Base-by-base conservation (phyloP, 1,140 invertebrate species). In the Cecropterus lyciades region DNA sequence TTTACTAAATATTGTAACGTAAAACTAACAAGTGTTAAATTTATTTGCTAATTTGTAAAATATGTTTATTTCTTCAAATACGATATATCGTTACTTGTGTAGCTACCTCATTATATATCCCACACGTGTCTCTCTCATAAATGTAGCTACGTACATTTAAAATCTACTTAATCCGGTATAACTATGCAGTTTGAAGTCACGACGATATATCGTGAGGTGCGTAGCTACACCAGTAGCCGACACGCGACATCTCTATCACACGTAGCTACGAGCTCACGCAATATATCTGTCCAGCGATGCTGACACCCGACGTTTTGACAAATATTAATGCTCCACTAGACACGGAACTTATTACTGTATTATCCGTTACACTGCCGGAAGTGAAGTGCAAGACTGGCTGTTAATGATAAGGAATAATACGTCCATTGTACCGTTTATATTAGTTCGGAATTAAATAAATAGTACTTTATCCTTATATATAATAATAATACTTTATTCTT, bases 311-410 rank as follows among this genome's bases (percentile, higher is more conserved):
- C 73, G 57, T 72, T 75, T 75, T 70, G 73, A 72, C 65, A 70
- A 70, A 70, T 75, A 75, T 72, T 75, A 75, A 75, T 75, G 73
- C 65, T 65, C 65, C 53, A 66, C 42, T 62, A 55, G 60, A 72
- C 49, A 69, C 49, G 70, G 43, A 68, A 75, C 72, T 75, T 62
- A 62, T 60, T 46, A 60, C 56, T 60, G 43, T 49, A 48, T 49
- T 62, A 49, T 40, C 45, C 57, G 27, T 17, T 55, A 27, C 30
- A 11, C 45, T 49, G 15, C 45, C 40, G 45, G 57, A 49, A 49
- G 11, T 49, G 40, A 49, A 60, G 45, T 11, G 43, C 27, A 59
- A 59, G 56, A 9, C 57, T 62, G 57, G 15, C 27, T 9, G 57
- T n/a, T 37, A 33, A 14, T 49, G 57, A 62, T 62, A 62, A 62